Evolutionary conservation across 2,797 vertebrate genomes (phyloP), one percentile per base, ranked within the genome.

Genomic region (Denticeps clupeoides): DNA sequence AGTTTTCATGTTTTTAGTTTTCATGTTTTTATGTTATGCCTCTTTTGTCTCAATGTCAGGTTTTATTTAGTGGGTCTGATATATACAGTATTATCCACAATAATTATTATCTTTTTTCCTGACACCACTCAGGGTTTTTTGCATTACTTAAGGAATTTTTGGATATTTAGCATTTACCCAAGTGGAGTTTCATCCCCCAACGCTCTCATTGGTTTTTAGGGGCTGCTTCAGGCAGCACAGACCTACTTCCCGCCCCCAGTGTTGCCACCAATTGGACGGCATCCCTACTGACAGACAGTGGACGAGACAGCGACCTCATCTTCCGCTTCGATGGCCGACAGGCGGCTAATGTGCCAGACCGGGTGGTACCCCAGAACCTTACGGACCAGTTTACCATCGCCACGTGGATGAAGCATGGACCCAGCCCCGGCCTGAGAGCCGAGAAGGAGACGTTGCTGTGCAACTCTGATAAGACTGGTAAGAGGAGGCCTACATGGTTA

Each of bases 401-500:
- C 23, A 87, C 91, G 9, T 98, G 94, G 94, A 97, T 98, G 93
- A 91, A 89, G 55, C 93, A 98, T 0, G 89, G 90, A 4, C 91
- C 93, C 40, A 93, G 90, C 70, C 88, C 87, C 0, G 91, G 89
- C 2, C 67, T 91, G 58, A 81, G 92, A 70, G 89, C 87, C 0
- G 91, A 97, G 68, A 97, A 98, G 62, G 93, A 98, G 71, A 95
- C 94, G 5, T 84, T 98, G 56, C 84, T 98, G 55, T 98, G 94
- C 62, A 93, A 92, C 74, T 98, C 93, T 4, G 93, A 98, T 63
- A 97, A 96, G 70, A 97, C 91, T 0, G 93, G 93, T 96, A 70
- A 71, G 67, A 15, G 52, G 28, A 43, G 11, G 28, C 26, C 12
- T 25, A 15, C 22, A 13, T 2, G 4, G 4, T 35, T 2, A 32